phyloP scores from a whole-genome alignment of 2,113 vertebrate species.

The Dicaeum eximium region DNA sequence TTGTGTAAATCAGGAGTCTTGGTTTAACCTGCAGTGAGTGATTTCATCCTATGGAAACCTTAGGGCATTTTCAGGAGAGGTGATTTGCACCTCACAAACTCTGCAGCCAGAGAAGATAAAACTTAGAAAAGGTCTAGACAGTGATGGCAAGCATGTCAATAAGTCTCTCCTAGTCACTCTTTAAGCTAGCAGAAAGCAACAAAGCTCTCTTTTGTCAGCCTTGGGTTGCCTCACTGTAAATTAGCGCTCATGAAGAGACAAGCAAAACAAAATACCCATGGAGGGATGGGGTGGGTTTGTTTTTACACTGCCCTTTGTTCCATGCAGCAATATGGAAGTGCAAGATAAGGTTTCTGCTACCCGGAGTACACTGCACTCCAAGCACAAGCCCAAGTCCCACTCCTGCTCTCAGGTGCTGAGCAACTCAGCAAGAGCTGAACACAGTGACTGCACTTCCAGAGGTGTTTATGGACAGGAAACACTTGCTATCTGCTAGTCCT shows the following conservation, averaged over 20 bases:
- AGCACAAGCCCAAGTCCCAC: not conserved
- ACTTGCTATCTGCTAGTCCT: not conserved
- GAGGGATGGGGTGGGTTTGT: not conserved
- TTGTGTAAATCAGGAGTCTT: not conserved
- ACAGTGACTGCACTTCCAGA: not conserved
- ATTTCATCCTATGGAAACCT: not conserved
- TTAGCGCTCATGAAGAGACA: not conserved
- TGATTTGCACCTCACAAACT: not conserved
- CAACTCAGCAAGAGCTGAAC: not conserved
- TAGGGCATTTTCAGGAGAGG: not conserved
- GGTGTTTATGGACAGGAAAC: not conserved
- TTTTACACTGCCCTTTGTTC: not conserved
- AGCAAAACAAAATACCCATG: not conserved
- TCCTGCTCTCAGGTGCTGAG: not conserved
- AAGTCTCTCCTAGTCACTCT: not conserved
- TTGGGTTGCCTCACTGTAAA: not conserved
- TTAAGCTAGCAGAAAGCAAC: not conserved
- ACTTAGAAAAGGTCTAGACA: not conserved
- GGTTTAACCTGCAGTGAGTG: not conserved
- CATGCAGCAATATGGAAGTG: not conserved
- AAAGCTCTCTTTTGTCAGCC: not conserved
- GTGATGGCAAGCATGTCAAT: not conserved
- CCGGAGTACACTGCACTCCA: not conserved
- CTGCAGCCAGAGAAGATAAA: not conserved
- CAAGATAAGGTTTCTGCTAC: constrained; percentile 43